Base-by-base conservation (phyloP, 2,888 invertebrate species). In the Slavum lentiscoides region DNA sequence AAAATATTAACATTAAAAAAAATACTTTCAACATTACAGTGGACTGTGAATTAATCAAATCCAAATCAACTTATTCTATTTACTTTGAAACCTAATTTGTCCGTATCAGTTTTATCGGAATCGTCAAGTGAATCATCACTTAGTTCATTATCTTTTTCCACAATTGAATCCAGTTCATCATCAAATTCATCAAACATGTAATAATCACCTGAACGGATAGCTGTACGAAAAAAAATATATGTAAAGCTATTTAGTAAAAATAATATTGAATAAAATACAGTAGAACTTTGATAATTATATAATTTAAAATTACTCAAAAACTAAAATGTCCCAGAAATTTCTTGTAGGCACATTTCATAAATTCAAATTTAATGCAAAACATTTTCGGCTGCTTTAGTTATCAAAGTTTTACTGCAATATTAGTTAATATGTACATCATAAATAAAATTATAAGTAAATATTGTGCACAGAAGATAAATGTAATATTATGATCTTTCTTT, bases 181-280 rank as follows among this genome's bases (percentile, higher is more conserved):
- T 93, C 93, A 93, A 85, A 93, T 93, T 97, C 97, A 85, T 98
- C 97, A 88, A 99, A 99, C 96, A 99, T 97, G 88, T 97, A 98
- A 88, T 99, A 98, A 88, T 99, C 99, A 23, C 98, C 99, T 82
- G 97, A 97, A 74, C 98, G 92, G 82, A 98, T 93, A 74, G 98
- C 99, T 99, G 88, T 86, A 87, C 86, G 39, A 55, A 39, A 49
- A 49, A 39, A 58, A 30, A 30, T 30, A 30, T 30, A 30, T 30
- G 4, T 19, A 17, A 39, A 19, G n/a, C 17, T 19, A 9, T 55
- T 39, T 43, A 80, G 72, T 37, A n/a, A 37, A 53, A 11, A 23
- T 30, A 30, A 30, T 13, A 55, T 43, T 43, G 43, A 43, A 43
- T 9, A 43, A 43, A 55, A 55, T 49, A 23, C 23, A 43, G 23